Evolutionary conservation across 1,140 invertebrate species (phyloP), one percentile per base, ranked within the genome.

Genomic region (Anastatus disparis): DNA sequence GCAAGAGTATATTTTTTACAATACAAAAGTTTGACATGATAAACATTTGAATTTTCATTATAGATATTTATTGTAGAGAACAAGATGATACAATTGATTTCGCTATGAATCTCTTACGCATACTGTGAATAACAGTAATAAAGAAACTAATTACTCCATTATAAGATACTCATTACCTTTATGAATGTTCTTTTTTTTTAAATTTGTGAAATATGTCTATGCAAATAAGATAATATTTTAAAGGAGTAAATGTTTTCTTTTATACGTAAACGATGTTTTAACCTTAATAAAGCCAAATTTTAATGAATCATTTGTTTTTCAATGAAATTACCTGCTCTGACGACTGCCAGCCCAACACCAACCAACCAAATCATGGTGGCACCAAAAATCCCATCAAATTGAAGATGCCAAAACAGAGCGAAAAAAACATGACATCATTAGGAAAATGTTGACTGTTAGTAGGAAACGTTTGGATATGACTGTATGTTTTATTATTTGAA

Each of bases 321-420:
- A 24, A 64, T 71, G 31, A 78, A n/a, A 77, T 85, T 85, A 85
- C 84, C 84, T 85, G 83, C 77, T 84, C 62, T 85, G 83, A 79
- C 82, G 84, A 83, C 83, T 85, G 84, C 68, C 59, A 81, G 78
- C 80, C 82, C 84, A 81, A 84, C 83, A 84, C 84, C 84, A 79
- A 78, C 35, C 74, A 82, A 84, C 68, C 80, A 82, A 83, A 76
- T 83, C 77, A 78, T 67, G 75, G 77, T 77, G 74, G 78, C 80
- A 84, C 75, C 81, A 78, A 63, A 82, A 83, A 79, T 82, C 71
- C 81, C 70, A 71, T 65, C 62, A 65, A 71, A 71, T 71, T 15
- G 76, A 78, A 74, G 81, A 82, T 79, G 75, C 79, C 79, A 81
- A 77, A 82, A 84, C 76, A 84, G 76, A 83, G 76, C 73, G 76